Evolutionary conservation across 2,113 vertebrate species (phyloP), one percentile per base, ranked within the genome.

Genomic region (Cacatua alba): DNA sequence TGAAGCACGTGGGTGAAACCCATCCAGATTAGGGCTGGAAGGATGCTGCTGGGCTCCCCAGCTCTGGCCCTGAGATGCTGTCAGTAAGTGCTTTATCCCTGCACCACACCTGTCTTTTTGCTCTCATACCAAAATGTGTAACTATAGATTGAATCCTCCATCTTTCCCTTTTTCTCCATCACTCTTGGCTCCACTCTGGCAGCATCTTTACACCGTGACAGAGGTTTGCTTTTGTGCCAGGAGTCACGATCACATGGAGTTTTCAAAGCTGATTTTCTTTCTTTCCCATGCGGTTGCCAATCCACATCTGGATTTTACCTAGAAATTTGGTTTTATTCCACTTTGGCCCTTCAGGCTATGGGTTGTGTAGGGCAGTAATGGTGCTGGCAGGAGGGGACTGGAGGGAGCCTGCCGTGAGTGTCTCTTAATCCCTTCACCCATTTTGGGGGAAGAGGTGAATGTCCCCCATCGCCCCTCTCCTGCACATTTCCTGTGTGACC

Each of bases 401-500:
- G 29, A 57, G 20, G 24, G 13, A 39, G 6, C 51, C 41, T 76
- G 18, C 29, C 60, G 2, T 13, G 5, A 39, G 44, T 62, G 49
- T n/a, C 65, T 20, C 25, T 69, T 52, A 57, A 3, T 77, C 21
- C 17, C 39, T 79, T 29, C 35, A 24, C 4, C 26, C 5, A 0
- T 43, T 21, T 46, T 85, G 39, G 8, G 63, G 91, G 53, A 67
- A 49, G 76, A 80, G 19, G 9, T 8, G 7, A 76, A 18, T 31
- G 17, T 28, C 21, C 29, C 17, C 65, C 62, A 11, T 4, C 23
- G 17, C 6, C 9, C 10, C 59, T 43, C 9, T 65, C 59, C 49
- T 52, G 13, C 4, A 0, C 1, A 0, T 25, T 35, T 55, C 33
- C 62, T 6, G 1, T 3, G 0, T 88, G 90, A 92, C 63, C 9